Conservation (phyloP, 1,140 invertebrate genomes). For the Gyrodactylus salaris region DNA sequence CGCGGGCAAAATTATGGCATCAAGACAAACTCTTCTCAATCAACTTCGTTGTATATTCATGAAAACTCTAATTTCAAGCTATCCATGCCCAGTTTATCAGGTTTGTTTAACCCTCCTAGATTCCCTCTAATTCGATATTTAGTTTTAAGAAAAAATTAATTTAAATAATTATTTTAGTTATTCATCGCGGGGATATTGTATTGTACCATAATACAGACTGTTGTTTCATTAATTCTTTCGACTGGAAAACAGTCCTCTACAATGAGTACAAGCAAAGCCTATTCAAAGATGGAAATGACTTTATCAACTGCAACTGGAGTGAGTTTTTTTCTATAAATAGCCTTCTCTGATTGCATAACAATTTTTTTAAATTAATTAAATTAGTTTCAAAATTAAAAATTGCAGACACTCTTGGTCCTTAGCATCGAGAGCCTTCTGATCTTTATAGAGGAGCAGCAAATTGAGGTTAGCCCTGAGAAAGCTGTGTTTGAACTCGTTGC, state of each 20-base stretch:
- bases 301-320: neutral
- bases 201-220: neutral
- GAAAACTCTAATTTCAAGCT: neutral
- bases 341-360: no score
- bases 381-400: no score
- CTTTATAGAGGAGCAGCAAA: no score
- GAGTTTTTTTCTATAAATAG: neutral
- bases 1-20: neutral
- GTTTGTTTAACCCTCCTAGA: no score
- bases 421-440: no score
- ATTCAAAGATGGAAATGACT: neutral
- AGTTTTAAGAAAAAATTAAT: no score
- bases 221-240: neutral
- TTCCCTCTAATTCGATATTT: no score
- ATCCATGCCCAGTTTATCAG: neutral
- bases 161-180: no score
- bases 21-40: neutral
- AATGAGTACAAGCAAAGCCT: neutral
- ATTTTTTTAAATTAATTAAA: no score
- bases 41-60: neutral
- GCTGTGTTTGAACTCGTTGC: no score
- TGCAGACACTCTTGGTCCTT: no score
- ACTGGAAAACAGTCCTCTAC: neutral
- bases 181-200: neutral
- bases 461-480: no score